Evolutionary conservation across 2,888 invertebrate genomes (phyloP).

Genomic region (Dryococelus australis): DNA sequence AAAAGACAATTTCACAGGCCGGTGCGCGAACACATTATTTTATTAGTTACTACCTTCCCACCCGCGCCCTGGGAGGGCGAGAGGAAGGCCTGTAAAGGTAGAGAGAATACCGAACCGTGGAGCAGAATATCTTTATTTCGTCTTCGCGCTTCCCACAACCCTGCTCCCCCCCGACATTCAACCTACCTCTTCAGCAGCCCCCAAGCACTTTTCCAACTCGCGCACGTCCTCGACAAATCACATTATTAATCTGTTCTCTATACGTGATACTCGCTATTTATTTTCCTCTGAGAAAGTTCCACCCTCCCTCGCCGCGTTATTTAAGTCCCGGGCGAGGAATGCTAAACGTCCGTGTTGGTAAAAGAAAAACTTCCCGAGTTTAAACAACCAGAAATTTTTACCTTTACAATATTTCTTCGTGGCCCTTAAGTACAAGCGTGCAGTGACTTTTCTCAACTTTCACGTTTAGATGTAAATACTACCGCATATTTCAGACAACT

Average conservation of each 20-base stretch:
- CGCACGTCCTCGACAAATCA: constrained; percentile 36
- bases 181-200: background rate
- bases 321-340: constrained; percentile 16
- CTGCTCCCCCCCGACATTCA: background rate
- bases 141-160: background rate
- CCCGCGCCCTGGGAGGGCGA: background rate
- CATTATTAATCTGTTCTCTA: constrained; percentile 40
- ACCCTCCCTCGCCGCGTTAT: background rate
- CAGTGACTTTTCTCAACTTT: too few relatives aligned
- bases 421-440: too few relatives aligned
- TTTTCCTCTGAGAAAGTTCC: background rate
- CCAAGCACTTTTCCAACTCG: constrained; percentile 20
- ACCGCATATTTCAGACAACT: too few relatives aligned
- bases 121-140: constrained; percentile 16
- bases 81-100: background rate
- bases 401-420: background rate
- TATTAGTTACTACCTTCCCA: constrained; percentile 34
- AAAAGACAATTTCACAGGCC: constrained; percentile 35
- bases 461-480: too few relatives aligned
- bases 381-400: background rate
- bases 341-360: background rate
- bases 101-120: background rate
- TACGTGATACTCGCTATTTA: constrained; percentile 33
- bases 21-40: constrained; percentile 40
- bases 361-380: background rate